Base-by-base conservation (phyloP, 2,888 invertebrate genomes). In the Phasia obesa region DNA sequence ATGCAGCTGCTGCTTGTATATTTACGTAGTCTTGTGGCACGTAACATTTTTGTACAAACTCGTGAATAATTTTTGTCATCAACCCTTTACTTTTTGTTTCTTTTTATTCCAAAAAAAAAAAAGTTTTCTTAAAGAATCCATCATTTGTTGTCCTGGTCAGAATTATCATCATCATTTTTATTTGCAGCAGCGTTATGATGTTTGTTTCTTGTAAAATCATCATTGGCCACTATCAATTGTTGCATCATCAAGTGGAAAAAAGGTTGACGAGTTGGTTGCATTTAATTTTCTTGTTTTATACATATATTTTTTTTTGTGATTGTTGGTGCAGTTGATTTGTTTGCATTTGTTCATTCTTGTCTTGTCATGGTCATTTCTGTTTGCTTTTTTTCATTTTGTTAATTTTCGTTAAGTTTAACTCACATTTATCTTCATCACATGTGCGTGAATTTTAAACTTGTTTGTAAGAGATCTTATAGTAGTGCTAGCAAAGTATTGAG, bases 241-340 rank as follows among this genome's bases (percentile, higher is more conserved):
- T 77, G 70, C 70, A 77, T 70, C 62, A 77, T 77, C 77, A 70
- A 77, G 35, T 25, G 15, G 17, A 64, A 74, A 64, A 27, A 55
- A 64, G 25, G 42, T 77, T 77, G 62, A 67, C 59, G 62, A 64
- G 62, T 57, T 55, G 60, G 47, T 49, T 67, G 62, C 70, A 64
- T 70, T 77, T 64, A 77, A 70, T 25, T 53, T 70, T 76, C 44
- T 47, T 64, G 62, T 44, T 21, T 57, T 69, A 0, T 27, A 3
- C 13, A 23, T 44, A 11, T 42, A 51, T 55, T 7, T 23, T 17
- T 15, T 53, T 62, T 31, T 51, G 4, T 65, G n/a, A 4, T 44
- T 47, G 9, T 51, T 59, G 17, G 53, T 62, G 65, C 59, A 42
- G 21, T 77, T 59, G 19, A 44, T 69, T 69, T 77, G 62, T 62